Conservation (phyloP, 2,113 vertebrate species). For the Otus sunia region DNA sequence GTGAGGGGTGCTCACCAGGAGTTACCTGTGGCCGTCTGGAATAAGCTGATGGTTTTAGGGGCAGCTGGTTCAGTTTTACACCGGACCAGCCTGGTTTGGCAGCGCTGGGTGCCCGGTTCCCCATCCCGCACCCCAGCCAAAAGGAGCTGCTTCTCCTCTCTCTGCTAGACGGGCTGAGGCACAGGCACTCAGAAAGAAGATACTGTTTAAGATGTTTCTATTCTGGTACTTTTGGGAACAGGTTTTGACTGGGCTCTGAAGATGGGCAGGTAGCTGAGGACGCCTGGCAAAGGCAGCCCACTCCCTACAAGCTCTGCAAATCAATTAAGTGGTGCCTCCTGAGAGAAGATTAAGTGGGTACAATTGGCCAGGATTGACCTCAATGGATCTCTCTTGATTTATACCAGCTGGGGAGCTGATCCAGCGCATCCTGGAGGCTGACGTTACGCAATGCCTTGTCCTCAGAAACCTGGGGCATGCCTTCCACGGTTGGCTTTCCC, state of each 20-base stretch:
- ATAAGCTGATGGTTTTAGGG: neutral
- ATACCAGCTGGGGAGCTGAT: neutral
- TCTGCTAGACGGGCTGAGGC: neutral
- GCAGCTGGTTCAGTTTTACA: neutral
- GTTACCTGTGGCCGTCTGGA: too few species aligned
- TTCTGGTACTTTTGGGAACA: neutral
- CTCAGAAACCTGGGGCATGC: neutral
- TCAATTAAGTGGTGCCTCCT: neutral
- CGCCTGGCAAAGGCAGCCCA: fast-evolving
- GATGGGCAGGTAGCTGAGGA: neutral
- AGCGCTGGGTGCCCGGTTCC: neutral
- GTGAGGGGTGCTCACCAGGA: neutral
- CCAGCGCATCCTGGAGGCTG: fast-evolving
- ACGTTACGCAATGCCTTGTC: neutral
- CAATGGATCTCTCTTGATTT: neutral
- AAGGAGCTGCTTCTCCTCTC: neutral
- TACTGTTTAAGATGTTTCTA: neutral
- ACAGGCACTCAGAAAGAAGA: neutral
- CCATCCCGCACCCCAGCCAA: neutral
- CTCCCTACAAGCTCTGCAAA: neutral
- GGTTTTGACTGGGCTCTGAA: neutral
- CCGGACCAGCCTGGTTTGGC: neutral
- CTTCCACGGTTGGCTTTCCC: fast-evolving
- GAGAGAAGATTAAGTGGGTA: neutral
- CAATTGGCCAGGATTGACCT: conserved; percentile 40